A percentile compares a stretch with the other conserved stretches of the same genome.
Conservation (phyloP, 2,797 vertebrate genomes). For the Pseudopleuronectes americanus region DNA sequence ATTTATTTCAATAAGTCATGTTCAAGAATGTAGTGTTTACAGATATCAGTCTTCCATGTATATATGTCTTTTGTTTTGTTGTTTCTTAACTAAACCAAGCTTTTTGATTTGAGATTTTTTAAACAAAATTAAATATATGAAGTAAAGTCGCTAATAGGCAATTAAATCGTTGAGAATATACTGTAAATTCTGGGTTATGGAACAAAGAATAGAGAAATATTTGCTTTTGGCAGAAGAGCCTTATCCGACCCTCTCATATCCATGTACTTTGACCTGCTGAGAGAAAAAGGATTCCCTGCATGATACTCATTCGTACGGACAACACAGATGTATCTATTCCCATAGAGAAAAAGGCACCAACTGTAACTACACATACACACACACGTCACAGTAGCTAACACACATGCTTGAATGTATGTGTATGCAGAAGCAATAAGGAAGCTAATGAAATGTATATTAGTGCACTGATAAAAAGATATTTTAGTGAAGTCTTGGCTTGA, state of each 20-base stretch:
- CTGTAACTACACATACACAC: conserved; percentile 36
- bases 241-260: conserved; percentile 26
- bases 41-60: conserved; percentile 24
- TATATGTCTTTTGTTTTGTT: background rate
- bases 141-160: conserved; percentile 21
- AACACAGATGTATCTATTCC: conserved; percentile 46
- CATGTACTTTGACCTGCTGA: conserved; percentile 30
- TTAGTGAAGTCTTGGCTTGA: conserved; percentile 53
- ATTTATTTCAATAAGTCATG: conserved; percentile 25
- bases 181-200: conserved; percentile 9
- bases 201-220: conserved; percentile 28
- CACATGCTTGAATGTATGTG: conserved; percentile 64
- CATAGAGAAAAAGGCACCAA: conserved; percentile 49
- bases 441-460: conserved; percentile 58
- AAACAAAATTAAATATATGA: conserved; percentile 14
- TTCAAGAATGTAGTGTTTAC: conserved; percentile 27
- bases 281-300: conserved; percentile 55
- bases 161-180: conserved; percentile 6
- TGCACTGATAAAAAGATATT: conserved; percentile 55
- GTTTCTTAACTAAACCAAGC: background rate
- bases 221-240: conserved; percentile 23
- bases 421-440: conserved; percentile 62
- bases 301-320: conserved; percentile 45
- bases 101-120: conserved; percentile 13
- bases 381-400: conserved; percentile 48